Evolutionary conservation across 2,888 invertebrate genomes (phyloP), one percentile per base, ranked within the genome.

Genomic region (Melieria picta): DNA sequence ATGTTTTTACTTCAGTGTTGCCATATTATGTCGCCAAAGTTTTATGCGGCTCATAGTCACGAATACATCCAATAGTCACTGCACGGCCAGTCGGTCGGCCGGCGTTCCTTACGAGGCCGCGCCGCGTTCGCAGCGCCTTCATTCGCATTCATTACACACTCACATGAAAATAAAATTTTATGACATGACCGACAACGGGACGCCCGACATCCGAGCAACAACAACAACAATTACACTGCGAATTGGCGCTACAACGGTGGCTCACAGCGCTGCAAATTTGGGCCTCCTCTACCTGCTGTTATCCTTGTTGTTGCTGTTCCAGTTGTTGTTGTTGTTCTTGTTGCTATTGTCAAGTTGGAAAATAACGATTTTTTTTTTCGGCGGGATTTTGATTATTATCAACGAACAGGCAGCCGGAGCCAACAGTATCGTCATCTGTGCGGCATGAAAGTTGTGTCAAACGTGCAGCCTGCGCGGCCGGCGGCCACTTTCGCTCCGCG

Each of bases 111-210:
- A 52, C 52, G 13, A 13, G 64, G 64, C 64, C 55, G 52, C 52
- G 64, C 10, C 43, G 52, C 43, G 67, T 50, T 60, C 48, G 57
- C 13, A 57, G 57, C n/a, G 46, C 58, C 60, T 60, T 67, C 67
- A 69, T 69, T 69, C 47, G 48, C 57, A 69, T 62, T 69, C 64
- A 64, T 64, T 69, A 64, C 65, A 72, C 60, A 64, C 57, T 69
- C 73, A 72, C 73, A 76, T 71, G 73, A 69, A 76, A 73, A 73
- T 74, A 74, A 74, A 74, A 72, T 73, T 76, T 73, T 76, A 76
- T 71, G 73, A 57, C 68, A 74, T 73, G 70, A 68, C 65, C 71
- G 64, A 69, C 63, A 67, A 71, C 46, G 58, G 47, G 55, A 55
- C 69, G 10, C 9, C 13, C 6, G 46, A 11, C 56, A 66, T 43